Evolutionary conservation across 2,113 vertebrate genomes (phyloP).

Genomic region (Planiliza haematocheilus): DNA sequence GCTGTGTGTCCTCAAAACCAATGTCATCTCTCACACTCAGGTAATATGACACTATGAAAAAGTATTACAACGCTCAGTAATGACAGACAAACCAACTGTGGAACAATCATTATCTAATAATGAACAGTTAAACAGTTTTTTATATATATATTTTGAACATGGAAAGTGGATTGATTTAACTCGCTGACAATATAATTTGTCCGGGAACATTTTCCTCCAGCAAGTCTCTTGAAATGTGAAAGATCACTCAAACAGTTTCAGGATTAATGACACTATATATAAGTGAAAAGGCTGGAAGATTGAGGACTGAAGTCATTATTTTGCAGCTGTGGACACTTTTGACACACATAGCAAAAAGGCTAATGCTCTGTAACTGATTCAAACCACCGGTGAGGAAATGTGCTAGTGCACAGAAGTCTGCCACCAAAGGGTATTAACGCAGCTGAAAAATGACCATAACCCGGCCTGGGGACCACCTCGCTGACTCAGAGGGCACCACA

Average conservation of each 20-base stretch:
- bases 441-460: slow-evolving; percentile 40
- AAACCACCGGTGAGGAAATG: slow-evolving; percentile 14
- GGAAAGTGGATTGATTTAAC: too few species aligned
- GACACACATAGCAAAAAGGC: neutral
- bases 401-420: slow-evolving; percentile 30
- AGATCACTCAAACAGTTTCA: neutral
- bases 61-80: neutral
- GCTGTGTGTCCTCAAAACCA: slow-evolving; percentile 43
- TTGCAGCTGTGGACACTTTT: neutral
- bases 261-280: neutral
- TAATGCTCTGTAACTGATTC: slow-evolving; percentile 1
- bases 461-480: slow-evolving; percentile 1
- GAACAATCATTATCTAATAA: neutral
- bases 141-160: too few species aligned
- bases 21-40: slow-evolving; percentile 54
- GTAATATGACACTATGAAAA: slow-evolving; percentile 30
- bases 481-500: slow-evolving; percentile 44
- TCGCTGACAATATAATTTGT: neutral
- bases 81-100: neutral
- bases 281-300: neutral
- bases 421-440: slow-evolving; percentile 24
- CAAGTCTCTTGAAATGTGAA: too few species aligned
- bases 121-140: neutral
- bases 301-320: neutral
- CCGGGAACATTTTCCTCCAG: slow-evolving; percentile 7